Evolutionary conservation across 1,140 invertebrate genomes (phyloP), one percentile per base, ranked within the genome.

Genomic region (Psix sp.): DNA sequence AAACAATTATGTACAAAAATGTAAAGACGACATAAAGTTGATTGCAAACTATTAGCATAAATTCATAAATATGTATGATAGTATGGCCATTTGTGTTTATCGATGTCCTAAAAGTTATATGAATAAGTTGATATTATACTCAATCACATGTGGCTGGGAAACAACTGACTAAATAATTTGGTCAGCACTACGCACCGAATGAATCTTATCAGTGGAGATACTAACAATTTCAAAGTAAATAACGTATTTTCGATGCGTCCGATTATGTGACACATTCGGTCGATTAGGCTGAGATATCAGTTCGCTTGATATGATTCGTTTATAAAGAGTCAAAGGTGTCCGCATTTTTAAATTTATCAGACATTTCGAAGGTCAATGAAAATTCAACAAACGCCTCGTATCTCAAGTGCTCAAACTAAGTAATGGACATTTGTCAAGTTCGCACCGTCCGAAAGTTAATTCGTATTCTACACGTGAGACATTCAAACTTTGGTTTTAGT

Each of bases 91-190:
- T 35, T 59, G 43, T 40, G 51, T 63, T 65, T 65, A 45, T 42
- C 40, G 42, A 63, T 36, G 17, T 46, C 29, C 60, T 13, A 39
- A 48, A 60, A 54, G 38, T 45, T 33, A 29, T 16, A 40, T 36
- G 39, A 49, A 57, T 39, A 49, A 48, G 43, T 52, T 56, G 43
- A 18, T 48, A 38, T 51, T 51, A 57, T 48, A 24, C 26, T 52
- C 52, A 45, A 43, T 65, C 15, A 65, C 56, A 60, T 49, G 43
- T 33, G 60, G 66, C 67, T 70, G 73, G 40, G 56, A 46, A 62
- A 59, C 78, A 76, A 74, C 76, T 77, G 76, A 76, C 72, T 68
- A 79, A 79, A 77, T 63, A 79, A 70, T 62, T 67, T 79, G 77
- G 76, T 79, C 77, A 79, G 59, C 74, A 48, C 48, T 29, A 20